phyloP scores from a whole-genome alignment of 2,888 invertebrate species.

The Ptycholaimellus sp. region DNA sequence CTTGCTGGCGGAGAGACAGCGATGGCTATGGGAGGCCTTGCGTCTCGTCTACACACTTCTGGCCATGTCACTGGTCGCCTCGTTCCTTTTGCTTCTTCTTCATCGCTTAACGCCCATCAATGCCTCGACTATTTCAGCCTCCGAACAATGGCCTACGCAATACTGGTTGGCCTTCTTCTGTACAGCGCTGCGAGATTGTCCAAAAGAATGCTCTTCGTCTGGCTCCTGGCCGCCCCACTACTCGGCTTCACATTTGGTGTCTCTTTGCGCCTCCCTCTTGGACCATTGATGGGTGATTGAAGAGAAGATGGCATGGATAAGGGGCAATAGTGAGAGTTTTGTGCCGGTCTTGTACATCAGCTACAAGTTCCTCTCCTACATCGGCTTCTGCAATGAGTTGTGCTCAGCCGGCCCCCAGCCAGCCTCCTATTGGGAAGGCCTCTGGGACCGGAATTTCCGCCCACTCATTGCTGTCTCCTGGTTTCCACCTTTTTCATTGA shows the following conservation, averaged over 20 bases:
- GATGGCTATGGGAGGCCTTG: too few species aligned
- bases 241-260: constrained; percentile 2
- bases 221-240: constrained; percentile 3
- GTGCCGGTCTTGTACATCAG: constrained; percentile 16
- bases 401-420: too few species aligned
- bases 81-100: neutral
- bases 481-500: constrained; percentile 4
- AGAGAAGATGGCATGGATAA: neutral
- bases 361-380: constrained; percentile 16
- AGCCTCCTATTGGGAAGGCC: too few species aligned
- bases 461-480: constrained; percentile 3
- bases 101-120: neutral
- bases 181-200: neutral
- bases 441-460: constrained; percentile 4
- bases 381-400: constrained; percentile 12
- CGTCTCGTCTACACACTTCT: too few species aligned
- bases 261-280: too few species aligned
- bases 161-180: neutral
- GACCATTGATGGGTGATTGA: constrained; percentile 5
- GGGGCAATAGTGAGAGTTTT: constrained; percentile 8
- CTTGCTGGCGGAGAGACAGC: too few species aligned
- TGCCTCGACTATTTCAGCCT: neutral
- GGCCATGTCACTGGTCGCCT: neutral
- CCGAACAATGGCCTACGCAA: neutral
- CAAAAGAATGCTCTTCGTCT: neutral